Evolutionary conservation across 2,888 invertebrate genomes (phyloP).

Genomic region (Sicus ferrugineus): DNA sequence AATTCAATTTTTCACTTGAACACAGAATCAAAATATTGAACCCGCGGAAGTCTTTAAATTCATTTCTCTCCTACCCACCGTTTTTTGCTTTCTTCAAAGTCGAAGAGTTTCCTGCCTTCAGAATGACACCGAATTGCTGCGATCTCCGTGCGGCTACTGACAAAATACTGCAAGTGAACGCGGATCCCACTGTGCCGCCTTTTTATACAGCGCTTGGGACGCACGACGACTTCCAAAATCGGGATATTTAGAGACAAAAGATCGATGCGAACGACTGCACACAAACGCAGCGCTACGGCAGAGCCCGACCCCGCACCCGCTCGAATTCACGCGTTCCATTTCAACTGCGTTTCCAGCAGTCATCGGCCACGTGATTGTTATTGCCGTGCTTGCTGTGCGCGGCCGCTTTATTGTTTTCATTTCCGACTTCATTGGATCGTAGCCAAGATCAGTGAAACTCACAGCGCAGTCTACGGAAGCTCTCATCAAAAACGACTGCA

Average conservation of each 20-base stretch:
- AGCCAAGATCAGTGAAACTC: constrained; percentile 25
- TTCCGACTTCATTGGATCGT: constrained; percentile 7
- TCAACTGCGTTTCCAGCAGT: background rate
- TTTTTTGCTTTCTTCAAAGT: too few relatives aligned
- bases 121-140: constrained; percentile 15
- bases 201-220: constrained; percentile 8
- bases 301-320: background rate
- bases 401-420: background rate
- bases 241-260: constrained; percentile 25
- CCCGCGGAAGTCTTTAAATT: too few relatives aligned
- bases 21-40: too few relatives aligned
- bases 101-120: constrained; percentile 10
- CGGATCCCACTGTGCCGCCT: constrained; percentile 8
- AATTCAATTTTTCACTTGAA: too few relatives aligned
- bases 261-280: constrained; percentile 1
- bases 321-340: background rate
- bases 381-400: background rate
- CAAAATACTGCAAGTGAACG: background rate
- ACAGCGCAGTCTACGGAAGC: background rate
- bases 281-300: too few relatives aligned
- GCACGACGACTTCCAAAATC: background rate
- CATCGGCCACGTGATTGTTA: background rate
- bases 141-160: constrained; percentile 3
- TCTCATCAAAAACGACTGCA: background rate
- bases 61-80: too few relatives aligned